Percentiles rank a stretch among this genome's conserved stretches.
These are phyloP conservation scores for Drosophila novamexicana DNA, from an alignment of 1,140 invertebrate species.

Conservation along the genomic window DNA sequence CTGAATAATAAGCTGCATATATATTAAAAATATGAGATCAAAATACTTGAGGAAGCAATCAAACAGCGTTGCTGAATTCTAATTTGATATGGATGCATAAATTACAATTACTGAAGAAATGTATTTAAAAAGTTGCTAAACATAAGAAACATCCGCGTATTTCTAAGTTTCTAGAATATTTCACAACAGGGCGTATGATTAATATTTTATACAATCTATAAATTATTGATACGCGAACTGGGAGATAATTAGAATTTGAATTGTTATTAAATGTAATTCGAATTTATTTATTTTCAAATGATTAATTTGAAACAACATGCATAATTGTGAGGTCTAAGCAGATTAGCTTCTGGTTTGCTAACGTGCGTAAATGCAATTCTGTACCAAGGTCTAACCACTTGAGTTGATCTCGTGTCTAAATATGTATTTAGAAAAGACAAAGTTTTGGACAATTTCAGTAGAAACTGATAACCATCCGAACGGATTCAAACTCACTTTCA, in stretches of 20 bases:
- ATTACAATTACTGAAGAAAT: no score
- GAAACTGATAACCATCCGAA: no score
- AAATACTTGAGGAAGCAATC: no score
- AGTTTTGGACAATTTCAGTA: no score
- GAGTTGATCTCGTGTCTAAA: neutral
- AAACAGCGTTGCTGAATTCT: no score
- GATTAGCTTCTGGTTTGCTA: neutral
- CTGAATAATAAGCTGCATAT: no score
- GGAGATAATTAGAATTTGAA: neutral
- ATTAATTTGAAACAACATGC: neutral
- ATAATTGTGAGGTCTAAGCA: neutral
- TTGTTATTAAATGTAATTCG: neutral
- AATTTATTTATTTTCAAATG: neutral
- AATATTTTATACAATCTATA: neutral
- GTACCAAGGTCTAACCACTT: neutral
- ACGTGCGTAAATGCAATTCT: neutral
- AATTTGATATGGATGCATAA: no score
- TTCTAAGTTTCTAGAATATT: neutral
- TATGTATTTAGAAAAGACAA: no score
- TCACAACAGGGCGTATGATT: neutral
- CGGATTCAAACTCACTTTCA: no score
- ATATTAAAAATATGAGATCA: no score
- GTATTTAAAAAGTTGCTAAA: no score
- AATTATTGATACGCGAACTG: neutral
- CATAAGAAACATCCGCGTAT: neutral